These are phyloP conservation scores for Liodrosophila aerea DNA, from an alignment of 2,888 invertebrate genomes.

Conservation along the genomic window DNA sequence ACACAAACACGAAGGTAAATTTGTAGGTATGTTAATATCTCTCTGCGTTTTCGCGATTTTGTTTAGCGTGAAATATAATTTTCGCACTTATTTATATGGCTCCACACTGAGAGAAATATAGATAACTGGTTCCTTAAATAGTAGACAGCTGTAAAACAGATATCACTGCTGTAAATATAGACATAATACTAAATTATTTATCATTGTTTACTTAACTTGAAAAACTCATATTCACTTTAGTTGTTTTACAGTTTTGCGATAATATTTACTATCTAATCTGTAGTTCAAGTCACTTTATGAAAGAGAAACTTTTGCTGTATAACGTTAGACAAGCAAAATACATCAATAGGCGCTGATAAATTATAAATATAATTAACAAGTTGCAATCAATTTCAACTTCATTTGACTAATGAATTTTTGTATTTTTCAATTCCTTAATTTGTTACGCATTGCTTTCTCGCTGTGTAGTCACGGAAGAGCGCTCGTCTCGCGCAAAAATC, in stretches of 20 bases:
- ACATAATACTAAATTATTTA: too few species aligned
- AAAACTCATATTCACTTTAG: not conserved
- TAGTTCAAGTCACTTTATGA: not conserved
- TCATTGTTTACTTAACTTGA: too few species aligned
- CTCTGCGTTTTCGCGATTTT: constrained; percentile 35
- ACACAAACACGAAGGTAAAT: constrained; percentile 18
- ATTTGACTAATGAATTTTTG: too few species aligned
- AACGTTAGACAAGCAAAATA: not conserved
- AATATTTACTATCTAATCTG: constrained; percentile 32
- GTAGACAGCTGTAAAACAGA: too few species aligned
- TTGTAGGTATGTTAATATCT: constrained; percentile 13
- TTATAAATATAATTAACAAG: too few species aligned
- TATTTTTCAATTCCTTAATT: too few species aligned
- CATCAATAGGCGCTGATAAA: too few species aligned
- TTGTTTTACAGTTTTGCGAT: constrained; percentile 1
- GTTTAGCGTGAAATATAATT: constrained; percentile 44
- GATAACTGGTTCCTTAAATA: too few species aligned
- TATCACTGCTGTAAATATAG: too few species aligned
- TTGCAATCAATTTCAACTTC: too few species aligned
- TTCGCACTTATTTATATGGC: constrained; percentile 34
- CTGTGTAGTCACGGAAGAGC: constrained; percentile 61
- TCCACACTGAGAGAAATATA: constrained; percentile 22
- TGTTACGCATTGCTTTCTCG: constrained; percentile 10
- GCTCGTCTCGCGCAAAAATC: constrained; percentile 38
- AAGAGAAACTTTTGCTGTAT: not conserved